Evolutionary conservation across 2,113 vertebrate genomes (phyloP).

Genomic region (Centropus bengalensis): DNA sequence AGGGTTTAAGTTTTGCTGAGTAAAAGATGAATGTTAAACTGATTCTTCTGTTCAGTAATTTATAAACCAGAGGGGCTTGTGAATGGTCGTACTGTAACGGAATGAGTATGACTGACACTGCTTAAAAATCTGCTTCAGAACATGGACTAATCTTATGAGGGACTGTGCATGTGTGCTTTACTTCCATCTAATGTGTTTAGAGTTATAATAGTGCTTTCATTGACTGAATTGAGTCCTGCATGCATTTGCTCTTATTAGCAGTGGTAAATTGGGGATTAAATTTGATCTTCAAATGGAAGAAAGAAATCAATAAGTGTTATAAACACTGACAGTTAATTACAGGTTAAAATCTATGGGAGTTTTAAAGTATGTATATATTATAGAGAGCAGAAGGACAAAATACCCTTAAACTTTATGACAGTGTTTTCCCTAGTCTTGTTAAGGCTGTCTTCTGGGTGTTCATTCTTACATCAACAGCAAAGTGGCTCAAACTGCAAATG

Average conservation of each 20-base stretch:
- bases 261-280: not conserved
- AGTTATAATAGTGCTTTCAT: not conserved
- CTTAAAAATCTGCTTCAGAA: not conserved
- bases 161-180: accelerated
- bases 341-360: not conserved
- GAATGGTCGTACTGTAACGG: not conserved
- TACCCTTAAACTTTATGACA: not conserved
- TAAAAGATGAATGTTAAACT: not conserved
- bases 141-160: not conserved
- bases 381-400: not conserved
- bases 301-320: not conserved
- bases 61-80: not conserved
- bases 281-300: not conserved
- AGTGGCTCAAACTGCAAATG: not conserved
- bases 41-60: not conserved
- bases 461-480: not conserved
- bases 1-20: not conserved
- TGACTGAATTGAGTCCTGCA: not conserved
- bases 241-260: not conserved
- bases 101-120: accelerated
- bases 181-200: not conserved
- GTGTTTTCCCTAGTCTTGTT: not conserved
- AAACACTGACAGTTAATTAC: not conserved
- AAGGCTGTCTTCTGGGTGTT: not conserved
- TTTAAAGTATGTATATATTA: not conserved